Percentiles rank a stretch among this genome's conserved stretches.
Evolutionary conservation across 2,888 invertebrate genomes (phyloP).

Genomic region (Microplitis manilae): DNA sequence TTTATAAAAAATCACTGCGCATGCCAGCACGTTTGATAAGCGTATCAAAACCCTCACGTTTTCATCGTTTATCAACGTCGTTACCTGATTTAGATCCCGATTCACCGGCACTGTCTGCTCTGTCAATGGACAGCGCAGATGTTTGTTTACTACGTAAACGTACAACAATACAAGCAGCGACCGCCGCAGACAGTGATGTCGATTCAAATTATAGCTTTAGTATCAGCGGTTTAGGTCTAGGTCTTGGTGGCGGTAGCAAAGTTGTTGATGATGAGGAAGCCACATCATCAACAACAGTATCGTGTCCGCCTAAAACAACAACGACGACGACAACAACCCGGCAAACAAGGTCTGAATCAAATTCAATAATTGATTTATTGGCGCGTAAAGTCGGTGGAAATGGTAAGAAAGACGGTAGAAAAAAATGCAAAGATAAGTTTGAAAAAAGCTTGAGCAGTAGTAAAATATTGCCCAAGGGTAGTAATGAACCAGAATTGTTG

Average conservation of each 20-base stretch:
- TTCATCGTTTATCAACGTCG: conserved; percentile 81
- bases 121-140: conserved; percentile 75
- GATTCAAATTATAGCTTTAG: conserved; percentile 80
- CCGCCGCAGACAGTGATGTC: conserved; percentile 76
- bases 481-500: conserved; percentile 75
- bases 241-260: conserved; percentile 73
- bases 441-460: conserved; percentile 67
- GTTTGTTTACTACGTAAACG: conserved; percentile 64
- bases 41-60: conserved; percentile 82
- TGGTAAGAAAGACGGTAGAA: conserved; percentile 72
- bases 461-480: conserved; percentile 76
- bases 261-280: conserved; percentile 80
- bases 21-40: conserved; percentile 88
- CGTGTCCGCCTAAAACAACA: conserved; percentile 72
- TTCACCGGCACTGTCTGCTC: conserved; percentile 80
- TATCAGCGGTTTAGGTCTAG: conserved; percentile 70
- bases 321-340: conserved; percentile 43
- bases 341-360: conserved; percentile 70
- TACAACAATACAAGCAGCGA: conserved; percentile 6
- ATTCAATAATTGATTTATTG: conserved; percentile 79
- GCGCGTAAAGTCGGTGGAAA: conserved; percentile 78
- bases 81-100: conserved; percentile 84
- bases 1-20: conserved; percentile 85
- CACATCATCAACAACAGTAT: conserved; percentile 79
- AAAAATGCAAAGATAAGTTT: conserved; percentile 74